These are phyloP conservation scores for Lepidurus arcticus DNA, from an alignment of 1,140 invertebrate species.

Conservation along the genomic window DNA sequence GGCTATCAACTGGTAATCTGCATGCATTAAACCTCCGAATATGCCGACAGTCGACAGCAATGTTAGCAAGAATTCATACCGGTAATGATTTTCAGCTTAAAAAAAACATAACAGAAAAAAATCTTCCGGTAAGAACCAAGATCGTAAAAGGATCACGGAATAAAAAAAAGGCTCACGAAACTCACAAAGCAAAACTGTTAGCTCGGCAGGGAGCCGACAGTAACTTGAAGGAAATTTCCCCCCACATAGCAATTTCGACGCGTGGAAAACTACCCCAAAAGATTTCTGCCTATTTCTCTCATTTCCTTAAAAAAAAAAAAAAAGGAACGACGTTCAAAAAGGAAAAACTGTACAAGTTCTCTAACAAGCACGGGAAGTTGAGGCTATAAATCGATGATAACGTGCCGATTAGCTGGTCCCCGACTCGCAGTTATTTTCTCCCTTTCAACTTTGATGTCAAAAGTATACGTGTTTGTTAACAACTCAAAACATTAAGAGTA, in stretches of 20 bases:
- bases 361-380: not conserved
- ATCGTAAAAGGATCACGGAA: not conserved
- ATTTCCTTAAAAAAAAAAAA: not conserved
- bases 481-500: not conserved
- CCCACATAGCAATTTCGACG: not conserved
- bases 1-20: not conserved
- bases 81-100: not conserved
- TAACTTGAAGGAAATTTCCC: not conserved
- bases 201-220: conserved; percentile 1
- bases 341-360: not conserved
- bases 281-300: conserved; percentile 11
- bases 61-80: not conserved
- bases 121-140: no score
- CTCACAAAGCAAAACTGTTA: not conserved
- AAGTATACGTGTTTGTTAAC: not conserved
- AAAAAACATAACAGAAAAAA: not conserved
- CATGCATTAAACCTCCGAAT: not conserved
- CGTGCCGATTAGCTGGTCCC: not conserved
- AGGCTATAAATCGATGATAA: not conserved
- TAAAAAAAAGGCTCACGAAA: not conserved
- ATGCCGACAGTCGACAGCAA: not conserved
- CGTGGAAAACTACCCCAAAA: not conserved
- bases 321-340: not conserved
- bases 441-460: not conserved
- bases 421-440: not conserved